Conservation (phyloP, 2,888 invertebrate genomes). For the Petrophora chlorosata region DNA sequence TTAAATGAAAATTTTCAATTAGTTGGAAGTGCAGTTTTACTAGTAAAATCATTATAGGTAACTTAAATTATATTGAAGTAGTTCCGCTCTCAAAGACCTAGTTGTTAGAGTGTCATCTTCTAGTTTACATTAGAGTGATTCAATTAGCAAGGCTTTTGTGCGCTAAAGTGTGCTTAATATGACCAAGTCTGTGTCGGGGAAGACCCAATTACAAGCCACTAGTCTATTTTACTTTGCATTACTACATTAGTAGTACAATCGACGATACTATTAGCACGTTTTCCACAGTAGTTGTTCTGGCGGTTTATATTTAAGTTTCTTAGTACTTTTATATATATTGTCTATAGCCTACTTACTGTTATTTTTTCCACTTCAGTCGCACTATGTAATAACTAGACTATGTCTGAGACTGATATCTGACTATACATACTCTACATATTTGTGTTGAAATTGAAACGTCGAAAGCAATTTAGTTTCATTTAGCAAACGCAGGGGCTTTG, state of each 20-base stretch:
- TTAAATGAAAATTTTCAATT: slow-evolving; percentile 25
- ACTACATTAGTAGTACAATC: too few species aligned
- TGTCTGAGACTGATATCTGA: too few species aligned
- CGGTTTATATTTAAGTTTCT: too few species aligned
- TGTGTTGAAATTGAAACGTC: not conserved
- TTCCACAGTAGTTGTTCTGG: too few species aligned
- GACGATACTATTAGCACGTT: too few species aligned
- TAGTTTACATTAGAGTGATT: slow-evolving; percentile 32
- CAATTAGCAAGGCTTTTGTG: slow-evolving; percentile 30
- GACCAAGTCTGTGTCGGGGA: slow-evolving; percentile 12
- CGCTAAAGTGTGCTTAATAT: slow-evolving; percentile 23
- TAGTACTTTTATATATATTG: too few species aligned
- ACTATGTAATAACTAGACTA: too few species aligned
- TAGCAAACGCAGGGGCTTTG: slow-evolving; percentile 19
- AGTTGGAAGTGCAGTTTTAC: slow-evolving; percentile 21
- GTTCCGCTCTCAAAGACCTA: not conserved
- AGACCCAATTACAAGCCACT: slow-evolving; percentile 25
- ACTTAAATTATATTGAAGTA: slow-evolving; percentile 5
- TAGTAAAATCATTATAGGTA: slow-evolving; percentile 12
- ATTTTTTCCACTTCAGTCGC: too few species aligned
- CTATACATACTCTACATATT: too few species aligned
- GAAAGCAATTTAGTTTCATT: slow-evolving; percentile 13
- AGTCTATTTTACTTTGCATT: too few species aligned
- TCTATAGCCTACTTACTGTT: too few species aligned
- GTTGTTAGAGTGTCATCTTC: not conserved